Evolutionary conservation across 2,888 invertebrate genomes (phyloP), one percentile per base, ranked within the genome.

Genomic region (Bibio marci): DNA sequence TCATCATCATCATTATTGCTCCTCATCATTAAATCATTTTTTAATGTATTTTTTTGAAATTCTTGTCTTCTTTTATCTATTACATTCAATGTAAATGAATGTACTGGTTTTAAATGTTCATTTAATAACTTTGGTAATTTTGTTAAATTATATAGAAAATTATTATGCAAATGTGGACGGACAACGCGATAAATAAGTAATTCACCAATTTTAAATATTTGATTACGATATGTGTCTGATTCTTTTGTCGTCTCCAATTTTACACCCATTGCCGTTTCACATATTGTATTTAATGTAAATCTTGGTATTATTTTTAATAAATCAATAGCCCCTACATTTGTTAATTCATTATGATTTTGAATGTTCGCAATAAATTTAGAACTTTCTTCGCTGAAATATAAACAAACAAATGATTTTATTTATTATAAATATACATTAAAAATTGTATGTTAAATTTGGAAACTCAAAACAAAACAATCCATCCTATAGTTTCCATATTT

Each of bases 261-360:
- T 1, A 71, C 67, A 3, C 82, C 83, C 74, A 83, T 76, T 2
- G 82, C 79, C 15, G 73, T 70, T 63, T 71, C 78, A 51, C 77
- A 77, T 43, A 80, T 73, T 25, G 72, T 67, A 51, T 76, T 72
- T 1, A 81, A 63, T 1, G 78, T 67, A 48, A 70, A 69, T 35
- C 63, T 65, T 0, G 74, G 68, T 30, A 76, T 57, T n/a, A 70
- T 55, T 4, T 69, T 65, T 17, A 66, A 58, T 1, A 80, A 55
- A 47, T 76, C 37, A 7, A 55, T 42, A 4, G 46, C 46, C 5
- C 49, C 15, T 3, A 2, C 44, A 41, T n/a, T 49, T 46, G 2
- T 47, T 2, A 30, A 3, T n/a, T 38, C 25, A 32, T 38, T 25
- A 6, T 35, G 4, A 14, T 17, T 36, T 17, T 54, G 46, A 1